Evolutionary conservation across 2,888 invertebrate species (phyloP), one percentile per base, ranked within the genome.

Genomic region (Xylophagus ater): DNA sequence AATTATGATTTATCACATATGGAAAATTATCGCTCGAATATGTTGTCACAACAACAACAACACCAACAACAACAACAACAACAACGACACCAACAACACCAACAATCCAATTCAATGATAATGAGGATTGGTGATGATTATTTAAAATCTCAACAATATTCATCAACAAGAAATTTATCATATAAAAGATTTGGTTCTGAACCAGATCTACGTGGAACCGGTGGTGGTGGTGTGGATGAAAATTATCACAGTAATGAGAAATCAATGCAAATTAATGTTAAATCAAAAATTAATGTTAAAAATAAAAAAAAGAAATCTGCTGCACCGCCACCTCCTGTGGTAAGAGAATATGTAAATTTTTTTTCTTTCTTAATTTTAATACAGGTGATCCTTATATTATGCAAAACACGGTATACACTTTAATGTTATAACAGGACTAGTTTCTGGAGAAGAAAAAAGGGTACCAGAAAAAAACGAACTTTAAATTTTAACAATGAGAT

Each of bases 241-340:
- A 38, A 40, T n/a, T 29, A 19, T 20, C 20, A 10, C 10, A 30
- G 12, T 30, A 13, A 18, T 20, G 8, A n/a, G 4, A 15, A 9
- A 3, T 5, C 8, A 2, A 8, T 32, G 21, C n/a, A n/a, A n/a
- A n/a, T n/a, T n/a, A 20, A 25, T 15, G 14, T 48, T 2, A 53
- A 72, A 71, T 43, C 67, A 62, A 47, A 61, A 53, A 40, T 55
- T 50, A n/a, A n/a, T n/a, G 45, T 67, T 60, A 60, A 72, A 73
- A 51, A 51, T 41, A 78, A 79, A 53, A 79, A 78, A 52, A 78
- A 85, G 58, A 84, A 84, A 62, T 82, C 83, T 57, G 85, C 85
- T 3, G 48, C 52, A n/a, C 53, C 49, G 3, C 56, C 53, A n/a
- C 43, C 40, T 13, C 34, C 28, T n/a, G 10, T 23, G 32, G 33